Evolutionary conservation across 1,140 invertebrate species (phyloP).

Genomic region (Drosophila nigromelanica): DNA sequence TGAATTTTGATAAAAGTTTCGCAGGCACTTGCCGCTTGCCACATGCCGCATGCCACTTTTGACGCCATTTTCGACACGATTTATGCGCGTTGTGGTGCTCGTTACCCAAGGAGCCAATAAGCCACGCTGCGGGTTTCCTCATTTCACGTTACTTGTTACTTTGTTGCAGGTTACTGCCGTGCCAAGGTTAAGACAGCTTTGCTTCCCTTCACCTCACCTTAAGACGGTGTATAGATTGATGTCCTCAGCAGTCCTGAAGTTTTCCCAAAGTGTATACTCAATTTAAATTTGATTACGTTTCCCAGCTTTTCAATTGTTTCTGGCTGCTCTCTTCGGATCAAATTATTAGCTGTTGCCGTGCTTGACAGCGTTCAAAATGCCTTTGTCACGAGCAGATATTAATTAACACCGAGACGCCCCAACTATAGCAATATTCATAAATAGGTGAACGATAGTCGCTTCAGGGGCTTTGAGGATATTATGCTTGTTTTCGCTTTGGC

Average conservation of each 20-base stretch:
- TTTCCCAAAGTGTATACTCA: constrained; percentile 15
- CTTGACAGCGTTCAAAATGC: neutral
- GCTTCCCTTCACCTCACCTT: neutral
- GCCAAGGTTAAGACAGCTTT: neutral
- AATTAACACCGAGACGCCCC: constrained; percentile 16
- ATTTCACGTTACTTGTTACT: constrained; percentile 13
- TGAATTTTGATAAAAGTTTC: constrained; percentile 69
- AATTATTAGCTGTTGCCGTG: constrained; percentile 8
- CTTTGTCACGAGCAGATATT: constrained; percentile 17
- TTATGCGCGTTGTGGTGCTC: constrained; percentile 22
- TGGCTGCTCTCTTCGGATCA: constrained; percentile 7
- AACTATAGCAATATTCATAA: neutral
- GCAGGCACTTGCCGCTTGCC: constrained; percentile 20
- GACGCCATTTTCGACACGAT: constrained; percentile 54
- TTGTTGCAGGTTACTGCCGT: constrained; percentile 10
- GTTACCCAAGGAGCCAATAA: constrained; percentile 16
- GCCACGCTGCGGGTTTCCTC: constrained; percentile 17
- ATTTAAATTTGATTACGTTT: neutral
- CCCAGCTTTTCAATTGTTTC: constrained; percentile 56
- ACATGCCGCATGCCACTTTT: constrained; percentile 46
- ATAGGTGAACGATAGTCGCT: constrained; percentile 11
- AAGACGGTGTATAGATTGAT: neutral
- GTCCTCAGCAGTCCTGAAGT: neutral
- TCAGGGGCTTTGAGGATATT: constrained; percentile 8
- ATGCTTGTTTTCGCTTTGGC: constrained; percentile 1